A percentile compares a stretch with the other conserved stretches of the same genome.
Conservation (phyloP, 2,113 vertebrate species). For the Sebastes fasciatus region DNA sequence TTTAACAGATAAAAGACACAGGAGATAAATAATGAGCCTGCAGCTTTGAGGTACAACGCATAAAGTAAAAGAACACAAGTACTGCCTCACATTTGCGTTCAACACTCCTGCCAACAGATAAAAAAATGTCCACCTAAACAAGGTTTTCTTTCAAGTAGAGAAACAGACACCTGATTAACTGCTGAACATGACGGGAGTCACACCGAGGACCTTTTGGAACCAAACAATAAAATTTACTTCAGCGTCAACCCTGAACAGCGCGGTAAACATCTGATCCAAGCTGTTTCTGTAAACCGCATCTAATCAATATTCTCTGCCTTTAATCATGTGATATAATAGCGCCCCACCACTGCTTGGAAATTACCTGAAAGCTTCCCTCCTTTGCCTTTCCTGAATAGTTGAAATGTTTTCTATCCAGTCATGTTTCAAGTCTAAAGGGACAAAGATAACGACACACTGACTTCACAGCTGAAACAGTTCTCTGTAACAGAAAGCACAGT, state of each 20-base stretch:
- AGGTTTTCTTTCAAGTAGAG: slow-evolving; percentile 13
- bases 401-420: neutral
- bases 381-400: neutral
- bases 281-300: slow-evolving; percentile 30
- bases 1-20: slow-evolving; percentile 8
- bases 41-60: slow-evolving; percentile 4
- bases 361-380: neutral
- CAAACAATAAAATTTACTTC: slow-evolving; percentile 8
- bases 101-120: neutral
- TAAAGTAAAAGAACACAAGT: slow-evolving; percentile 2
- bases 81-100: neutral
- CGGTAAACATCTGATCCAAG: slow-evolving; percentile 42
- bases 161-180: slow-evolving; percentile 36
- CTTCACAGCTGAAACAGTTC: neutral
- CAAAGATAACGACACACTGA: neutral
- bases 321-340: slow-evolving; percentile 53
- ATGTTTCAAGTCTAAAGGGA: neutral
- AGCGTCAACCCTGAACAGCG: slow-evolving; percentile 14
- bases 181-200: slow-evolving; percentile 24
- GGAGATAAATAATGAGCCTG: slow-evolving; percentile 31
- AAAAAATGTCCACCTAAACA: neutral
- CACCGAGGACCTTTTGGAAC: slow-evolving; percentile 24
- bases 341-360: neutral
- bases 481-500: neutral
- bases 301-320: slow-evolving; percentile 52